Evolutionary conservation across 2,797 vertebrate genomes (phyloP), one percentile per base, ranked within the genome.

Genomic region (Aselliscus stoliczkanus): DNA sequence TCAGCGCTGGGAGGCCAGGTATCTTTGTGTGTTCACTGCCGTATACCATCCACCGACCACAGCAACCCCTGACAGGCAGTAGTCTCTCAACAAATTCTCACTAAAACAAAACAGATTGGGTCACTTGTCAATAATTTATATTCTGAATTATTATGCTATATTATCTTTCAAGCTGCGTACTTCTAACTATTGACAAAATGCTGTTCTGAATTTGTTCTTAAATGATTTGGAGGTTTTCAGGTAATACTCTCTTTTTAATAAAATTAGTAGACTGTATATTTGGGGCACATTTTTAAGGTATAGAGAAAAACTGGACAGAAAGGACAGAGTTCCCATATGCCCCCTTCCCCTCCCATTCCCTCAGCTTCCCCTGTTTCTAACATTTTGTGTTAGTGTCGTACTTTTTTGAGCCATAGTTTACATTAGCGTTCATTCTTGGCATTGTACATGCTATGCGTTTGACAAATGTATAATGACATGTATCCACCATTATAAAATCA

Each of bases 191-290:
- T 64, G 5, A 37, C 14, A 75, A 62, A 77, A 11, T 56, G 18
- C 62, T 93, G 0, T 77, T 27, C n/a, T 82, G 82, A 93, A 42
- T 77, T 81, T 34, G 25, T 90, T 76, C 88, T 88, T 58, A 77
- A 93, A 77, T 64, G 50, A 73, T 34, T 67, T 95, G 15, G 21
- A 85, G 37, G 11, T 83, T 80, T 37, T 85, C 84, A 69, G 29
- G 20, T 69, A 90, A 47, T 73, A 62, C n/a, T 34, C 27, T 80
- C 60, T 39, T 47, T 39, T 7, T 39, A 5, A 0, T 64, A 87
- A 83, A 72, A 81, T 20, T 27, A 86, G 15, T 56, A 44, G 73
- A 39, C 25, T 92, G 1, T 62, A 62, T 69, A 64, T 62, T 37
- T 12, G 10, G 10, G 60, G 27, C 3, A 8, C n/a, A 72, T 14